Conservation (phyloP, 1,140 invertebrate genomes). For the Drosophila rufa region DNA sequence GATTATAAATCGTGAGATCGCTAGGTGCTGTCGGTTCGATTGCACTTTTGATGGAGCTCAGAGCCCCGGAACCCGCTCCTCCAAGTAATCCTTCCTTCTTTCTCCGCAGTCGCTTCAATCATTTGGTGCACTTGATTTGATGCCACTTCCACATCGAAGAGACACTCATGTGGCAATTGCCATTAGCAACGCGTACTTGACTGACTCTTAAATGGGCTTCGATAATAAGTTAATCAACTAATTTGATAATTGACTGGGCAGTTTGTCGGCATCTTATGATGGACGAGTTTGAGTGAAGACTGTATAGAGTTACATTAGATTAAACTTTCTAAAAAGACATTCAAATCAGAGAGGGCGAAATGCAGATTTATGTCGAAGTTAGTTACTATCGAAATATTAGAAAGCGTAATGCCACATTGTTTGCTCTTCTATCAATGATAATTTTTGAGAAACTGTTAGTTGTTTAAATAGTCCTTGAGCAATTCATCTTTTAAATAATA, state of each 20-base stretch:
- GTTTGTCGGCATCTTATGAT: slow-evolving; percentile 47
- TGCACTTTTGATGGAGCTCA: slow-evolving; percentile 47
- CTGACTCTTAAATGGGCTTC: slow-evolving; percentile 63
- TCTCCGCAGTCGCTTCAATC: slow-evolving; percentile 37
- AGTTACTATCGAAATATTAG: too few species aligned
- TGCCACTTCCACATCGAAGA: slow-evolving; percentile 18
- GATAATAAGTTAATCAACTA: slow-evolving; percentile 77
- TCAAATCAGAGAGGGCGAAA: too few species aligned
- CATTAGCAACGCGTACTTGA: slow-evolving; percentile 38
- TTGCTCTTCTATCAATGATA: too few species aligned
- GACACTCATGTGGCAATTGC: slow-evolving; percentile 35
- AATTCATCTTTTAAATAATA: too few species aligned
- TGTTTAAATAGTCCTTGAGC: too few species aligned
- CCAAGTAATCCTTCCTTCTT: slow-evolving; percentile 1
- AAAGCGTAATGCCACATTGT: too few species aligned
- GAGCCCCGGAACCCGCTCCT: background rate
- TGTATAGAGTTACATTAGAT: slow-evolving; percentile 20
- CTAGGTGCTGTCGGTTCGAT: slow-evolving; percentile 34
- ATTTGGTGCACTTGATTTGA: slow-evolving; percentile 57
- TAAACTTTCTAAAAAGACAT: background rate
- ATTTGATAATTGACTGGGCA: slow-evolving; percentile 70
- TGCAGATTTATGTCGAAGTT: background rate
- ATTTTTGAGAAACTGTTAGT: too few species aligned
- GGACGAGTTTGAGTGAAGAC: slow-evolving; percentile 9
- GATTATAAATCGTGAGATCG: slow-evolving; percentile 63